phyloP scores from a whole-genome alignment of 1,140 invertebrate species.

The Saccostrea echinata region DNA sequence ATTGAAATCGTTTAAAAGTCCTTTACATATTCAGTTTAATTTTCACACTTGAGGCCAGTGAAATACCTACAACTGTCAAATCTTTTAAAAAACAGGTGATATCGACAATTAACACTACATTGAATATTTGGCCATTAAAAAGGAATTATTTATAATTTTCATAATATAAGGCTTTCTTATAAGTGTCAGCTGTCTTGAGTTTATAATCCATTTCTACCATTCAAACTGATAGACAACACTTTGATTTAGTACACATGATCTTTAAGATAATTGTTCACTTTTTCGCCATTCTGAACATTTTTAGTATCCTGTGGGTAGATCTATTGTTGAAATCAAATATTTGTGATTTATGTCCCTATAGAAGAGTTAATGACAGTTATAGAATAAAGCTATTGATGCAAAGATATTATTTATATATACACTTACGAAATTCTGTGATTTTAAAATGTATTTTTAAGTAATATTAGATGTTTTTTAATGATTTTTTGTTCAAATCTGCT shows the following conservation, averaged over 20 bases:
- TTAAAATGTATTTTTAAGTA: too few species aligned
- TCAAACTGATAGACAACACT: background rate
- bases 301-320: background rate
- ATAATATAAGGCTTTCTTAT: constrained; percentile 6
- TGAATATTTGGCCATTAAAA: constrained; percentile 38
- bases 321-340: background rate
- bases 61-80: constrained; percentile 37
- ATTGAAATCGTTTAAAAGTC: constrained; percentile 37
- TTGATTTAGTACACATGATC: constrained; percentile 6
- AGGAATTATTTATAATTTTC: constrained; percentile 38
- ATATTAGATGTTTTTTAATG: too few species aligned
- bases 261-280: constrained; percentile 25
- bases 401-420: too few species aligned
- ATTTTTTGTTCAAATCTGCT: too few species aligned
- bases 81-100: constrained; percentile 35
- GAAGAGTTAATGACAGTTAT: background rate
- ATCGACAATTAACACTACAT: constrained; percentile 21
- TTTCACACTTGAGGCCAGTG: constrained; percentile 30
- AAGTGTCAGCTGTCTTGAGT: constrained; percentile 12
- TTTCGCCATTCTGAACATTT: background rate
- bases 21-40: constrained; percentile 29
- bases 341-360: background rate
- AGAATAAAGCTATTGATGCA: too few species aligned
- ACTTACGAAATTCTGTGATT: too few species aligned
- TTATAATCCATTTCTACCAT: constrained; percentile 21